Conservation (phyloP, 2,888 invertebrate genomes). For the Nysson spinosus region DNA sequence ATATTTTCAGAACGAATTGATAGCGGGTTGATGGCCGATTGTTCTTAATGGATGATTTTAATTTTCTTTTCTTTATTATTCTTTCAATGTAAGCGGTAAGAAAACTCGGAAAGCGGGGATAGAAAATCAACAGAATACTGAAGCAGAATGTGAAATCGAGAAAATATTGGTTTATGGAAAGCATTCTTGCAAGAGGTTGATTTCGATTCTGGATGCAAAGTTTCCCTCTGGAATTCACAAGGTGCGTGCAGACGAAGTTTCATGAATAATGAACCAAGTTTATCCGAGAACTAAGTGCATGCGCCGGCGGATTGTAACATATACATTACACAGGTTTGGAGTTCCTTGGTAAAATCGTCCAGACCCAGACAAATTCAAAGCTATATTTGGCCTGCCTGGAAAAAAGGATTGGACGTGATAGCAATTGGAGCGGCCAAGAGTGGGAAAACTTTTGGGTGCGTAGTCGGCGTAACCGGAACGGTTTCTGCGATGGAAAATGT, state of each 20-base stretch:
- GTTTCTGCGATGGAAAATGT: slow-evolving; percentile 68
- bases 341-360: slow-evolving; percentile 10
- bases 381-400: slow-evolving; percentile 84
- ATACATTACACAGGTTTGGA: slow-evolving; percentile 47
- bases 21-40: too few species aligned
- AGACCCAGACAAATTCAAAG: slow-evolving; percentile 79
- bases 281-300: too few species aligned
- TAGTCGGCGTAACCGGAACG: slow-evolving; percentile 83
- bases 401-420: slow-evolving; percentile 82
- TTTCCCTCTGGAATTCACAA: slow-evolving; percentile 62
- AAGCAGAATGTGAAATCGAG: slow-evolving; percentile 23
- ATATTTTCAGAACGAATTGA: too few species aligned
- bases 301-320: too few species aligned
- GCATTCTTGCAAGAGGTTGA: slow-evolving; percentile 54
- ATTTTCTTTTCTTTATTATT: neutral
- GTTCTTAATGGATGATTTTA: too few species aligned
- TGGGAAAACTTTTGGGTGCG: slow-evolving; percentile 86
- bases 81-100: too few species aligned
- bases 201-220: slow-evolving; percentile 59
- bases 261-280: too few species aligned
- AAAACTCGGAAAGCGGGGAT: slow-evolving; percentile 1
- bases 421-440: slow-evolving; percentile 81
- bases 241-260: too few species aligned
- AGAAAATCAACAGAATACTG: neutral
- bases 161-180: slow-evolving; percentile 64